These are phyloP conservation scores for Halictus quadricinctus DNA, from an alignment of 2,888 invertebrate species.

Conservation along the genomic window DNA sequence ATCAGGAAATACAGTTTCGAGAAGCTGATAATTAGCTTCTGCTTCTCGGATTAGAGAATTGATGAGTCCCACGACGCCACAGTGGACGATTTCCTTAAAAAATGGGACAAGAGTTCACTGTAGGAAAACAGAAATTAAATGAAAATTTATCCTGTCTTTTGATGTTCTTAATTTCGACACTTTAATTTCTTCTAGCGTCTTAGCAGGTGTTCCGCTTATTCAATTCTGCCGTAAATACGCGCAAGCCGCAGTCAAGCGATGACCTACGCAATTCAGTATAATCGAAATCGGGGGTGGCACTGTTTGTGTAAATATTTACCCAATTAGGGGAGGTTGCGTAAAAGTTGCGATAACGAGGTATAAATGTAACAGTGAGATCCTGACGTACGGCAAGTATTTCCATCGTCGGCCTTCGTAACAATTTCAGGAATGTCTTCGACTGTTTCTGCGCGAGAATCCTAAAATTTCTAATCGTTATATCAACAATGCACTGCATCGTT, in stretches of 20 bases:
- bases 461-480: too few species aligned
- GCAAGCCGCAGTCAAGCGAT: neutral
- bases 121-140: too few species aligned
- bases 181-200: too few species aligned
- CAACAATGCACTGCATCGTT: too few species aligned
- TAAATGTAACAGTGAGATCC: neutral
- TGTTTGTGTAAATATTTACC: neutral
- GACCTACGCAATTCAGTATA: neutral
- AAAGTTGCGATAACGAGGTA: neutral
- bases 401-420: neutral
- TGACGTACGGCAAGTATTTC: neutral
- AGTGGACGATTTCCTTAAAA: too few species aligned
- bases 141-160: too few species aligned
- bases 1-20: too few species aligned
- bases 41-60: too few species aligned
- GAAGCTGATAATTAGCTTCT: too few species aligned
- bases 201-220: neutral
- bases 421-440: neutral
- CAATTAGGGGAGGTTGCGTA: neutral
- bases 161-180: neutral
- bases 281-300: neutral
- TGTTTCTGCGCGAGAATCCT: neutral
- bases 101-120: neutral
- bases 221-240: neutral
- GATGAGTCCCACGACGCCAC: too few species aligned